A percentile compares a stretch with the other conserved stretches of the same genome.
Evolutionary conservation across 2,113 vertebrate species (phyloP).

Genomic region (Campylorhamphus procurvoides): DNA sequence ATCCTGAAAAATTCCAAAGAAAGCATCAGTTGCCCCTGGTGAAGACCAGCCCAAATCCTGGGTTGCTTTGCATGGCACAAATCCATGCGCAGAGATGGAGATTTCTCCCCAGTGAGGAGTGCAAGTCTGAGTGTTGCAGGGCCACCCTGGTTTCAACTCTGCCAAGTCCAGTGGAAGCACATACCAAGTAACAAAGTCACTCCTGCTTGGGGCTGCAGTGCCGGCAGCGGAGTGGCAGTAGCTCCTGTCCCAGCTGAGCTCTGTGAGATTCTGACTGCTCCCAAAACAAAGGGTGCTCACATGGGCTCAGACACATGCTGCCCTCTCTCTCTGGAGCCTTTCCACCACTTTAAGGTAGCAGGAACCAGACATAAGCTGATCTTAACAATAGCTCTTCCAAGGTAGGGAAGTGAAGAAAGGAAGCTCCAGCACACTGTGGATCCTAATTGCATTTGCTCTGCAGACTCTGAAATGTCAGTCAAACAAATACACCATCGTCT

Average conservation of each 20-base stretch:
- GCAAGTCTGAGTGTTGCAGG: background rate
- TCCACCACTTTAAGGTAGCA: background rate
- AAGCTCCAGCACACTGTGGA: background rate
- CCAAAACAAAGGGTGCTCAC: background rate
- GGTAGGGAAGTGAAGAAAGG: background rate
- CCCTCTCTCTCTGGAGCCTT: background rate
- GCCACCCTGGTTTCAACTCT: background rate
- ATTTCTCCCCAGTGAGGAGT: background rate
- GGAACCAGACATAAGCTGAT: background rate
- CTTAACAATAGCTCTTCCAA: background rate
- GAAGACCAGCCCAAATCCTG: background rate
- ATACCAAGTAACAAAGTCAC: background rate
- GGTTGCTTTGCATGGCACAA: background rate
- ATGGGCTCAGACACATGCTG: background rate
- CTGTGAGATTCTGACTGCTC: background rate
- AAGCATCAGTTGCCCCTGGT: background rate
- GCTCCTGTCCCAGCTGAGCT: background rate
- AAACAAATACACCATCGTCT: background rate
- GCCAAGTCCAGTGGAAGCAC: background rate
- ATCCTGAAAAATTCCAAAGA: background rate
- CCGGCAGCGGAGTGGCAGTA: background rate
- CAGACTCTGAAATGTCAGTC: slow-evolving; percentile 39
- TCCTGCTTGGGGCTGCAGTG: background rate
- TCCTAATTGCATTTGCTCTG: slow-evolving; percentile 50
- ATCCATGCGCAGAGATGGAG: rapidly evolving